These are phyloP conservation scores for Brachyptera risi DNA, from an alignment of 2,888 invertebrate genomes.

Conservation along the genomic window DNA sequence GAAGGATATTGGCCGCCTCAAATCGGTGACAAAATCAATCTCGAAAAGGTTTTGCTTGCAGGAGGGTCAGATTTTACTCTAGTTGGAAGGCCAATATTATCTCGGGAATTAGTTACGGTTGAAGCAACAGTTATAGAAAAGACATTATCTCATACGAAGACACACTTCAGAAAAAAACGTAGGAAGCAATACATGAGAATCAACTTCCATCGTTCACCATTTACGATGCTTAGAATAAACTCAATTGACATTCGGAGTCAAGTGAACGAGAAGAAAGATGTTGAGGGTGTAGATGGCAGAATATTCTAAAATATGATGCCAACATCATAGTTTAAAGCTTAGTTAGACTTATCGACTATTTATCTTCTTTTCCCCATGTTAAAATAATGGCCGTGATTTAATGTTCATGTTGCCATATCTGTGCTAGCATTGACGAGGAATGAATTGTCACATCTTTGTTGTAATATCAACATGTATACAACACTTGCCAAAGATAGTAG, in stretches of 20 bases:
- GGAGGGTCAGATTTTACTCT: conserved; percentile 78
- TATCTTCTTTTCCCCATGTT: too few species aligned
- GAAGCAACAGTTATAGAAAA: conserved; percentile 82
- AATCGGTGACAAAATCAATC: conserved; percentile 69
- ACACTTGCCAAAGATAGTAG: too few species aligned
- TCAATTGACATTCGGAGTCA: conserved; percentile 57
- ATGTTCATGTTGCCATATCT: too few species aligned
- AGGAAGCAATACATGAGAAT: conserved; percentile 75
- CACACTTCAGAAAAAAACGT: conserved; percentile 68
- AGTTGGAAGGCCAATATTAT: conserved; percentile 73
- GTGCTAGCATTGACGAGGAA: too few species aligned
- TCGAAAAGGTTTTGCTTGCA: conserved; percentile 77
- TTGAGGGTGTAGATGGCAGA: conserved; percentile 43
- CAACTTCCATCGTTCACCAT: conserved; percentile 63
- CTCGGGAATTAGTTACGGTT: conserved; percentile 66
- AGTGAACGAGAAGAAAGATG: conserved; percentile 50
- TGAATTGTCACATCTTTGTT: too few species aligned
- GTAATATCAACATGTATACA: too few species aligned
- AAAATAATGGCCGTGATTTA: too few species aligned
- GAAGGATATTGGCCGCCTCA: conserved; percentile 82
- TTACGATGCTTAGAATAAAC: conserved; percentile 74
- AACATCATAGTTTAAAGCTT: too few species aligned
- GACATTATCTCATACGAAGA: conserved; percentile 73
- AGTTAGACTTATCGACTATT: too few species aligned
- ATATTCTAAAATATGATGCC: conserved; percentile 40